Percentiles rank a stretch among this genome's conserved stretches.
Evolutionary conservation across 2,797 vertebrate species (phyloP).

Genomic region (Sebastes diploproa): DNA sequence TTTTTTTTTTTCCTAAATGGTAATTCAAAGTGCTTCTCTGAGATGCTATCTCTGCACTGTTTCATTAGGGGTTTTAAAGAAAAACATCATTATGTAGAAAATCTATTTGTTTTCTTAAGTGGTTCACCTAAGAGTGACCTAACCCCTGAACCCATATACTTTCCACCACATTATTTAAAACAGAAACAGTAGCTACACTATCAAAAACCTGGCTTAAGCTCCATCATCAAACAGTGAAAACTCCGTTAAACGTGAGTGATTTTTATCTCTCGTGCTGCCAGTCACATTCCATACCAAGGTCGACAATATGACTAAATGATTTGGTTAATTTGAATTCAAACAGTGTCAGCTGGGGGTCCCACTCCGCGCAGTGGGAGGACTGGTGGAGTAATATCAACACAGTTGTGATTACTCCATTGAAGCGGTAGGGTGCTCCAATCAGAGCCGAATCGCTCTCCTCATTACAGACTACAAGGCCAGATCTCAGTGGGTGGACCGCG

Average conservation of each 20-base stretch:
- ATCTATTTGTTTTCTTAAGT: neutral
- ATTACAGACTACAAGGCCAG: slow-evolving; percentile 68
- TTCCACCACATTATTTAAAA: neutral
- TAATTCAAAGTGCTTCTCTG: neutral
- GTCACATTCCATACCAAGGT: slow-evolving; percentile 46
- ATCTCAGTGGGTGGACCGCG: slow-evolving; percentile 67
- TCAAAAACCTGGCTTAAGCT: neutral
- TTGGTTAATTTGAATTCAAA: slow-evolving; percentile 72
- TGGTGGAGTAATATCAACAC: slow-evolving; percentile 70
- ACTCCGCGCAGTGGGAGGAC: slow-evolving; percentile 57
- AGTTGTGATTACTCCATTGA: slow-evolving; percentile 72
- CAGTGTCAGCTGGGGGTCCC: slow-evolving; percentile 63
- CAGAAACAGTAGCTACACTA: neutral
- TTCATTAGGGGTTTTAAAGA: neutral
- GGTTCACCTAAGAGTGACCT: neutral
- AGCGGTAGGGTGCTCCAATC: slow-evolving; percentile 70
- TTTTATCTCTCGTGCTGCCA: slow-evolving; percentile 22
- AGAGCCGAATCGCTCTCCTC: slow-evolving; percentile 65
- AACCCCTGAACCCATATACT: neutral
- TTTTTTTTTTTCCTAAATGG: neutral
- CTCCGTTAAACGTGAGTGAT: neutral
- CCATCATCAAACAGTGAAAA: neutral
- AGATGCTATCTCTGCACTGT: neutral
- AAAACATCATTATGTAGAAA: neutral
- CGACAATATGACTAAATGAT: slow-evolving; percentile 61